phyloP scores from a whole-genome alignment of 2,113 vertebrate species.

The Gambusia affinis region DNA sequence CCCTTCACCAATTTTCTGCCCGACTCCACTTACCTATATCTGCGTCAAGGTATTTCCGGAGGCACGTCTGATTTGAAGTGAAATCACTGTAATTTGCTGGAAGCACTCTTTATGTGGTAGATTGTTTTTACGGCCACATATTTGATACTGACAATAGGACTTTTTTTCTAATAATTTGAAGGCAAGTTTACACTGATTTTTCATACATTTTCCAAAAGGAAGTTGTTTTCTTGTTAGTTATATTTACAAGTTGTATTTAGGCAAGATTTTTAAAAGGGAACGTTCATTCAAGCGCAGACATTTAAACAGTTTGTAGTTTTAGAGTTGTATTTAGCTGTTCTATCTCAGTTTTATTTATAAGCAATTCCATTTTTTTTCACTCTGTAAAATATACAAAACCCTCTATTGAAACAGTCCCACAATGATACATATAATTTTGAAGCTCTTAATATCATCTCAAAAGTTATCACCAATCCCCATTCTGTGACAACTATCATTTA shows the following conservation, averaged over 20 bases:
- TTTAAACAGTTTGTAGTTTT: background rate
- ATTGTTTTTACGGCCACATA: constrained; percentile 1
- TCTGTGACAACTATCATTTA: constrained; percentile 30
- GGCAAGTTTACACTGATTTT: background rate
- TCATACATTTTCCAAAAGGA: too few relatives aligned
- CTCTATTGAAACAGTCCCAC: constrained; percentile 3
- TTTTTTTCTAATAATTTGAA: constrained; percentile 9
- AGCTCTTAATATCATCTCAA: constrained; percentile 21
- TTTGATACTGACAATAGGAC: constrained; percentile 5
- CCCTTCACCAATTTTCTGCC: constrained; percentile 25
- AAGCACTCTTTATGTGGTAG: constrained; percentile 8
- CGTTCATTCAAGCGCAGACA: constrained; percentile 5
- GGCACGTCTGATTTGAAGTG: constrained; percentile 10
- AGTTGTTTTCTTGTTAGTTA: constrained; percentile 1
- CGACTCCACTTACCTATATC: constrained; percentile 7
- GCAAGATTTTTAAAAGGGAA: constrained; percentile 54
- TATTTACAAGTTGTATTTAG: constrained; percentile 31
- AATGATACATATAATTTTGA: constrained; percentile 1
- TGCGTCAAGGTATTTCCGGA: constrained; percentile 23
- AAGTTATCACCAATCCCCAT: constrained; percentile 4
- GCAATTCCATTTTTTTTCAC: background rate
- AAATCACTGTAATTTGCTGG: constrained; percentile 28
- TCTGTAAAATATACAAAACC: constrained; percentile 7
- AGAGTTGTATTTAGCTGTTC: constrained; percentile 8
- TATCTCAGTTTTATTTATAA: constrained; percentile 27